Evolutionary conservation across 2,113 vertebrate genomes (phyloP).

Genomic region (Seriola quinqueradiata): DNA sequence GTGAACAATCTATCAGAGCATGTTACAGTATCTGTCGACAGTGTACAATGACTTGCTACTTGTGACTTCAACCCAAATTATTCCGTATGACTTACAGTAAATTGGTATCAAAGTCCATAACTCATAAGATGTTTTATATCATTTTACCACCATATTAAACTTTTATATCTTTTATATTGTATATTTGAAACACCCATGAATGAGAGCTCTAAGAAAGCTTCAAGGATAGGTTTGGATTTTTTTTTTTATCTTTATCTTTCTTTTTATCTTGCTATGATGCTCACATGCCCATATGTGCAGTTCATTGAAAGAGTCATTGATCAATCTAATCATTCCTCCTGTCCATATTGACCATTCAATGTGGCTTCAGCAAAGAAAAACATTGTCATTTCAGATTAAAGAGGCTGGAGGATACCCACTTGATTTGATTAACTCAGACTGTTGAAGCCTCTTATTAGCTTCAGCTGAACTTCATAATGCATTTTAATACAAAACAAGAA

Average conservation of each 20-base stretch:
- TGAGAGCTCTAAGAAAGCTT: neutral
- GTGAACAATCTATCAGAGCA: neutral
- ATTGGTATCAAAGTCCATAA: conserved; percentile 8
- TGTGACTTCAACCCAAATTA: neutral
- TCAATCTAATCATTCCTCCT: neutral
- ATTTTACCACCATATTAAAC: neutral
- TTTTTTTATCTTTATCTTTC: no score
- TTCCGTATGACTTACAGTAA: neutral
- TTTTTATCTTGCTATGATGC: no score
- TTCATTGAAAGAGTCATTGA: no score
- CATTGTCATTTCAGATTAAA: no score
- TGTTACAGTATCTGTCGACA: neutral
- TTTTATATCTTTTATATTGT: neutral
- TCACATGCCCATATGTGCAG: neutral
- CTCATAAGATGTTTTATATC: neutral
- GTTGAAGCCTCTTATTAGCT: no score
- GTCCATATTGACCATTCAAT: neutral
- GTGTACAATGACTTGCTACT: neutral
- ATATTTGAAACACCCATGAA: neutral
- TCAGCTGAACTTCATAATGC: no score
- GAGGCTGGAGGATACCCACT: no score
- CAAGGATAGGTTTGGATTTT: neutral
- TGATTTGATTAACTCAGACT: neutral
- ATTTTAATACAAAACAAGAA: no score
- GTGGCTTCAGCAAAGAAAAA: neutral